These are phyloP conservation scores for Halotydeus destructor DNA, from an alignment of 1,140 invertebrate species.

Conservation along the genomic window DNA sequence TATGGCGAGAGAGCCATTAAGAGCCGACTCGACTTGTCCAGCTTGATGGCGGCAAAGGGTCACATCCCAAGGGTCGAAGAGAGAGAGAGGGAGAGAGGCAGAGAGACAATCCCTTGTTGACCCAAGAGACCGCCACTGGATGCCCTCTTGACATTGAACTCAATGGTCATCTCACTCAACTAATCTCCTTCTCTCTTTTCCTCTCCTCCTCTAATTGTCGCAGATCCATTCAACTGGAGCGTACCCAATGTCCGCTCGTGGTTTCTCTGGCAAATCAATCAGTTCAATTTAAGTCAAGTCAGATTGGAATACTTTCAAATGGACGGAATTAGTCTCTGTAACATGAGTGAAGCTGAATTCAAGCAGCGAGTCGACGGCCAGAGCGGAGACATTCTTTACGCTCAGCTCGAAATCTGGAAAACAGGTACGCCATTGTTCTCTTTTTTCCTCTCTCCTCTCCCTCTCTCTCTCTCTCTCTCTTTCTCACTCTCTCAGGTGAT, in stretches of 20 bases:
- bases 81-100: too few species aligned
- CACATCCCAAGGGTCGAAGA: too few species aligned
- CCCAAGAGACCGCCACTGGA: too few species aligned
- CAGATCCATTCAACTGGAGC: constrained; percentile 69
- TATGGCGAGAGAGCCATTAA: background rate
- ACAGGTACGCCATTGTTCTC: constrained; percentile 42
- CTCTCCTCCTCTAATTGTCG: constrained; percentile 23
- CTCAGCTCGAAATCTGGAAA: constrained; percentile 79
- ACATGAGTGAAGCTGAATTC: constrained; percentile 63
- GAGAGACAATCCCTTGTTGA: too few species aligned
- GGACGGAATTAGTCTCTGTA: constrained; percentile 47
- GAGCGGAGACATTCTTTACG: constrained; percentile 59
- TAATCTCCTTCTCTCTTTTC: too few species aligned
- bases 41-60: too few species aligned
- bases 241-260: constrained; percentile 57
- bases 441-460: too few species aligned
- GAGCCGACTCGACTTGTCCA: too few species aligned
- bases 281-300: constrained; percentile 39
- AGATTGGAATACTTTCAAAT: constrained; percentile 50
- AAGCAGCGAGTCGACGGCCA: constrained; percentile 49
- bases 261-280: constrained; percentile 58
- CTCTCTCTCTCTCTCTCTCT: too few species aligned
- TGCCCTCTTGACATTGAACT: too few species aligned
- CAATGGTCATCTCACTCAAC: too few species aligned
- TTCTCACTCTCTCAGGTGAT: constrained; percentile 3